Percentiles rank a stretch among this genome's conserved stretches.
phyloP scores from a whole-genome alignment of 2,888 invertebrate species.

The Lasioglossum figueresi region DNA sequence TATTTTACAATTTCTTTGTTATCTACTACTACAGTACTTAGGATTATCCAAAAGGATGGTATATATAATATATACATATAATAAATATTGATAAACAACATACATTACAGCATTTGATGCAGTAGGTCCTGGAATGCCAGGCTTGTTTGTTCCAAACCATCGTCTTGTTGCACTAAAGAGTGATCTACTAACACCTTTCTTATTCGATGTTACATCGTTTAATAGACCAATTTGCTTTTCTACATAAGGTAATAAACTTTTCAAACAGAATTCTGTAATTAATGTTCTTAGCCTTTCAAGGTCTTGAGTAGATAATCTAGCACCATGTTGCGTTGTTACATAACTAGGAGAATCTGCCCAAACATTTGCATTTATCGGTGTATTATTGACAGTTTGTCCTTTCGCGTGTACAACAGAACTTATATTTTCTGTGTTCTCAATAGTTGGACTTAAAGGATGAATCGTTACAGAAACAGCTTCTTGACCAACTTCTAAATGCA shows the following conservation, averaged over 20 bases:
- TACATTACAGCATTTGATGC: conserved; percentile 93
- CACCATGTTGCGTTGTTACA: conserved; percentile 88
- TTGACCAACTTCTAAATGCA: conserved; percentile 84
- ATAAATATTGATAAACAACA: conserved; percentile 37
- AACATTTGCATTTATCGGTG: conserved; percentile 85
- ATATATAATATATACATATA: neutral
- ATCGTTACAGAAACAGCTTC: conserved; percentile 85
- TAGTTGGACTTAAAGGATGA: conserved; percentile 91
- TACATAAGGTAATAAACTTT: conserved; percentile 95
- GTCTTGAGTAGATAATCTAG: conserved; percentile 92
- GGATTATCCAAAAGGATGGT: conserved; percentile 8
- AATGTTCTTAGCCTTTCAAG: conserved; percentile 93
- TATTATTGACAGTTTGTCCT: conserved; percentile 55
- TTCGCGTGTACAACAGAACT: conserved; percentile 53
- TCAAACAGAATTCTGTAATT: conserved; percentile 93
- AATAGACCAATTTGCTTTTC: conserved; percentile 94
- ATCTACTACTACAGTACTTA: conserved; percentile 16
- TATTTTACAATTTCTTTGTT: conserved; percentile 14
- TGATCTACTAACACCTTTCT: conserved; percentile 96
- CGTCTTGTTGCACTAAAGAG: conserved; percentile 97
- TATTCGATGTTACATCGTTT: conserved; percentile 92
- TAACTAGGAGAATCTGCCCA: conserved; percentile 86
- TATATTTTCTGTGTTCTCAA: conserved; percentile 83
- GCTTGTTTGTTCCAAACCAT: conserved; percentile 96
- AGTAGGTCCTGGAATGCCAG: conserved; percentile 88